These are phyloP conservation scores for Capreolus pygargus DNA, from an alignment of 2,113 vertebrate species.

Conservation along the genomic window DNA sequence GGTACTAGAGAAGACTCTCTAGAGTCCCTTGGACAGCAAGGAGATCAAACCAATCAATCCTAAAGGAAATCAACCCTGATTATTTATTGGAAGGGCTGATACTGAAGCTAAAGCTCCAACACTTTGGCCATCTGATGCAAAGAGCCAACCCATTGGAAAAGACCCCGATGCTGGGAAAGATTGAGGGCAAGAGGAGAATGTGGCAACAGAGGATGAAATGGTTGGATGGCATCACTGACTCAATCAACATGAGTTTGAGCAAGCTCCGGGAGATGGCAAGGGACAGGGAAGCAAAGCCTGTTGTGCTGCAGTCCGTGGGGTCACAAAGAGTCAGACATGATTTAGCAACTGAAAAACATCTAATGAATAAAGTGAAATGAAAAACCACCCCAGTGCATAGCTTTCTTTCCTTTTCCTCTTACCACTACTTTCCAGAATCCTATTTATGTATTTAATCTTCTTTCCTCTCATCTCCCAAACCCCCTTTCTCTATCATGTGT, in stretches of 20 bases:
- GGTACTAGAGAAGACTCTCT: background rate
- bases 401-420: constrained; percentile 4
- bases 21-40: background rate
- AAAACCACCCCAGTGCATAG: background rate
- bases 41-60: background rate
- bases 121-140: background rate
- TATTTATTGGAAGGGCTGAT: background rate
- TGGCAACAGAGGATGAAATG: background rate
- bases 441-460: background rate
- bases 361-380: background rate
- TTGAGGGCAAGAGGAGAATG: background rate
- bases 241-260: background rate
- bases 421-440: background rate
- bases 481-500: background rate
- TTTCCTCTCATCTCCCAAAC: background rate
- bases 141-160: background rate
- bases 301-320: background rate
- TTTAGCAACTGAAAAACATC: background rate
- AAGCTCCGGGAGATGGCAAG: background rate
- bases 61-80: background rate
- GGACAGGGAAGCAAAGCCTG: background rate
- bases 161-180: background rate
- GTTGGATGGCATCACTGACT: background rate
- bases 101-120: background rate
- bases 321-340: background rate